Base-by-base conservation (phyloP, 2,113 vertebrate genomes). In the Oreocharis arfaki region DNA sequence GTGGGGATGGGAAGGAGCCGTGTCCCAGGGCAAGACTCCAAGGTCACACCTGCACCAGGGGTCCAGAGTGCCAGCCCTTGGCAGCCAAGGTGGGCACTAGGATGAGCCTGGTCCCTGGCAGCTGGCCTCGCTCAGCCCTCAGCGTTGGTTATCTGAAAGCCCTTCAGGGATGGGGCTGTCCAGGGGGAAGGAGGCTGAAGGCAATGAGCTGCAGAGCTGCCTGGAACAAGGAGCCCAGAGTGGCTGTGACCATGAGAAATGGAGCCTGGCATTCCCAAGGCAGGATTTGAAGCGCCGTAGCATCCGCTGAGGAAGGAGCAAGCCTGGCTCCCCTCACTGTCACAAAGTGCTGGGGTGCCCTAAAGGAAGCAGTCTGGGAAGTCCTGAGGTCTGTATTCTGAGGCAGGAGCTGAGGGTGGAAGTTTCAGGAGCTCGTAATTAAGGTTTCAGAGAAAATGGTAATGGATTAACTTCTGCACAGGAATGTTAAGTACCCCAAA, bases 211-310 rank as follows among this genome's bases (percentile, higher is more conserved):
- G 55, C 55, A 26, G 69, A 63, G 64, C 39, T 41, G 87, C 9
- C 27, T 16, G 30, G 52, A 39, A 57, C 16, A 68, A 28, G 63
- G 71, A 24, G 16, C 35, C 49, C 30, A 11, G 39, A 15, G 55
- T 7, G 9, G 32, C 44, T 0, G 4, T 55, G 53, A 37, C 67
- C 6, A 2, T 73, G 73, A 61, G 49, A 71, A 89, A 24, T 0
- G 3, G 35, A 91, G 42, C 71, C 42, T 6, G 8, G 24, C 1
- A 3, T 37, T 90, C 35, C 57, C 0, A 0, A 50, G 24, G 21
- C 57, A 41, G 56, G 63, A 84, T 12, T 0, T 3, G 24, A 53
- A 61, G 47, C 6, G 27, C 65, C 1, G 2, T 17, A 74, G 56
- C 64, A n/a, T 13, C 9, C 3, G 7, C 76, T 22, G 30, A 13